Evolutionary conservation across 2,797 vertebrate species (phyloP).

Genomic region (Anguilla megastoma): DNA sequence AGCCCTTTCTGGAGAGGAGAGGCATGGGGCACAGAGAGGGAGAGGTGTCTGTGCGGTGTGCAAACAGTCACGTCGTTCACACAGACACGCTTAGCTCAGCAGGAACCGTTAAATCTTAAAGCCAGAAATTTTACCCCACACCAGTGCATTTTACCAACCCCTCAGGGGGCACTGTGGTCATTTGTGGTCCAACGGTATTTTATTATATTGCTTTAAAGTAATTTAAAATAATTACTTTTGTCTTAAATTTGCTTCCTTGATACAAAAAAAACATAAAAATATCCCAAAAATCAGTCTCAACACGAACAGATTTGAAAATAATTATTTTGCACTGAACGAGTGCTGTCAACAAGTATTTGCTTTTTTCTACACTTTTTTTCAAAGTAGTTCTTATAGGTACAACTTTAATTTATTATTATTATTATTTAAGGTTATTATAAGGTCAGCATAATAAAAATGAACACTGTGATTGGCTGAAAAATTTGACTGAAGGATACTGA

Average conservation of each 20-base stretch:
- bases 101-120: background rate
- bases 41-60: background rate
- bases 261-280: background rate
- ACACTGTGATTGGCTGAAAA: background rate
- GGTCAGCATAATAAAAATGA: background rate
- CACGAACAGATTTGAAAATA: background rate
- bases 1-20: slow-evolving; percentile 15
- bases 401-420: background rate
- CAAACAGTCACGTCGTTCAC: background rate
- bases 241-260: background rate
- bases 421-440: background rate
- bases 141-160: background rate
- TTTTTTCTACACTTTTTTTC: no score
- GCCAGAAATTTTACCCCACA: background rate
- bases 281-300: background rate
- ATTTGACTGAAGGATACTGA: slow-evolving; percentile 79
- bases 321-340: background rate
- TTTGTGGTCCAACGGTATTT: background rate
- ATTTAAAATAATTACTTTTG: no score
- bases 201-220: background rate
- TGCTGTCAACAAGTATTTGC: no score
- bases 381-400: no score
- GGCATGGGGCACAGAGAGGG: slow-evolving; percentile 10
- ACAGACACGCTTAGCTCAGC: background rate
- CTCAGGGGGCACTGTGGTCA: background rate